Evolutionary conservation across 2,113 vertebrate species (phyloP), one percentile per base, ranked within the genome.

Genomic region (Dipodomys stephensi): DNA sequence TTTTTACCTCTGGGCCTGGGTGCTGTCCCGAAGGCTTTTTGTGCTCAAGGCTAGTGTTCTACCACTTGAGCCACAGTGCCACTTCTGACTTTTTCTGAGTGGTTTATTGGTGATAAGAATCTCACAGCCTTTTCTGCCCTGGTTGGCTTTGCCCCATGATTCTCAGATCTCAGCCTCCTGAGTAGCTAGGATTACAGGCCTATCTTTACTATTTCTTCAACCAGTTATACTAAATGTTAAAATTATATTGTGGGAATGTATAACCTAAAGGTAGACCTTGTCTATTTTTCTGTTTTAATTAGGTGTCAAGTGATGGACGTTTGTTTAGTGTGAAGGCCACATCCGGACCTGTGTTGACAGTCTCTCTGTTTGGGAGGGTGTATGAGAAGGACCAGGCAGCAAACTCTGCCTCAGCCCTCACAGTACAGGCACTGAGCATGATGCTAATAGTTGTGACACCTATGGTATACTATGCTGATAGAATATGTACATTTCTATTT

Each of bases 341-440:
- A 5, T 97, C 98, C 1, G 73, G 96, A 89, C 92, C 98, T 74
- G 22, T 98, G 57, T 84, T 98, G 93, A 98, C 92, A n/a, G 96
- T 97, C 30, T 97, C 97, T 2, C 95, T 98, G n/a, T 98, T 97
- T 87, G 97, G 97, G 76, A 98, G 98, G 35, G 85, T 96, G 57
- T 98, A 97, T 69, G 97, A 97, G 81, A 98, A 97, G 90, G 97
- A 98, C 28, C 13, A 5, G 49, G 10, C 15, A 4, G 28, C 32
- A 22, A 28, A 8, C 13, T 30, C 27, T 57, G 84, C 87, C 22
- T 5, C 80, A 46, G 35, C 35, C 1, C 13, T 72, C 23, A 32
- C 0, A 1, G 53, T 12, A 20, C 23, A 46, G 39, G 19, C 20
- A 8, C 49, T 39, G 15, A 32, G 9, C 46, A 20, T 92, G 44